A percentile compares a stretch with the other conserved stretches of the same genome.
Evolutionary conservation across 1,140 invertebrate genomes (phyloP).

Genomic region (Andricus grossulariae): DNA sequence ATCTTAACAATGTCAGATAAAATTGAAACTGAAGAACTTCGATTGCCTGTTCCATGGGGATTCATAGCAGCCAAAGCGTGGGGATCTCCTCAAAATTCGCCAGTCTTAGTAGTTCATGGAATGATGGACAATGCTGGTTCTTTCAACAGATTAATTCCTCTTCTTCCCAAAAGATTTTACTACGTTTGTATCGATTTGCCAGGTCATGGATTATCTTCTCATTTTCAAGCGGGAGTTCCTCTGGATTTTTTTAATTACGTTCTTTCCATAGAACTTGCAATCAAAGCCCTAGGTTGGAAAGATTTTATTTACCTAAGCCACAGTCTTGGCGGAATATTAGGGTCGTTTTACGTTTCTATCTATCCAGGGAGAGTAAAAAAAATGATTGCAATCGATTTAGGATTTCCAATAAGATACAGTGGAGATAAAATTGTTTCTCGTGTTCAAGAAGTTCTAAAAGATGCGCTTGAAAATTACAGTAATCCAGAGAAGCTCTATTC

Average conservation of each 20-base stretch:
- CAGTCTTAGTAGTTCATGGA: constrained; percentile 81
- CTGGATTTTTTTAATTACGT: constrained; percentile 74
- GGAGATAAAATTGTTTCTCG: constrained; percentile 55
- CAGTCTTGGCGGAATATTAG: constrained; percentile 78
- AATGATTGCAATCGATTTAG: constrained; percentile 76
- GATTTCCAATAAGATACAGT: constrained; percentile 61
- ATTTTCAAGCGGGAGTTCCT: constrained; percentile 76
- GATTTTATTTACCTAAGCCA: constrained; percentile 78
- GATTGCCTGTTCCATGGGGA: constrained; percentile 64
- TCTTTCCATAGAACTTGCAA: constrained; percentile 73
- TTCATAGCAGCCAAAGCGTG: constrained; percentile 79
- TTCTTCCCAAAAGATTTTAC: constrained; percentile 77
- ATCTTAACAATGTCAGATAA: background rate
- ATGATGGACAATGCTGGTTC: constrained; percentile 80
- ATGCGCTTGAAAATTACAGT: constrained; percentile 48
- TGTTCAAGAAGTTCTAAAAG: constrained; percentile 59
- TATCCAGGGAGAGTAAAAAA: constrained; percentile 76
- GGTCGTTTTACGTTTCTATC: constrained; percentile 69
- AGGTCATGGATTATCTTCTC: constrained; percentile 82
- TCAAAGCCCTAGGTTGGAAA: constrained; percentile 78
- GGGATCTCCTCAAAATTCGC: constrained; percentile 76
- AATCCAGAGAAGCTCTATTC: constrained; percentile 70
- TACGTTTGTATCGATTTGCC: constrained; percentile 83
- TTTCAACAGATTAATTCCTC: constrained; percentile 80
- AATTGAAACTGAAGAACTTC: constrained; percentile 40